These are phyloP conservation scores for Alviniconcha marisindica DNA, from an alignment of 1,140 invertebrate species.

Conservation along the genomic window DNA sequence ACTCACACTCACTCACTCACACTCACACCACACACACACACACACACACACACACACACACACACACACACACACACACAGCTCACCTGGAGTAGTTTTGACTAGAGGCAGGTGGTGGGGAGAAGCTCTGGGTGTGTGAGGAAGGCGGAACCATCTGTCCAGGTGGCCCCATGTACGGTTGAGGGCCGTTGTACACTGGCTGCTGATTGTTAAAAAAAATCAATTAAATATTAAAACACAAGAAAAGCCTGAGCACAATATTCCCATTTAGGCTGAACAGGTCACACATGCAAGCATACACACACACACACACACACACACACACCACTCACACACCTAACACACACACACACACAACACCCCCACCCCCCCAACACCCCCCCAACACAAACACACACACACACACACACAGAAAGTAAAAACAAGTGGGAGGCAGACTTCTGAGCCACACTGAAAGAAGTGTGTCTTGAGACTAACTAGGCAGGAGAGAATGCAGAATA, in stretches of 20 bases:
- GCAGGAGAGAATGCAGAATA: no score
- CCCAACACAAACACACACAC: background rate
- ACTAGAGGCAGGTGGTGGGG: constrained; percentile 15
- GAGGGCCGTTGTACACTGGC: constrained; percentile 27
- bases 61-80: background rate
- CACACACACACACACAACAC: background rate
- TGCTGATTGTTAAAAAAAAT: background rate
- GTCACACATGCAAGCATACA: background rate
- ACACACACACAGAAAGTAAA: no score
- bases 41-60: background rate
- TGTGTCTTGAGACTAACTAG: no score
- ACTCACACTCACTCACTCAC: background rate
- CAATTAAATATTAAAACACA: background rate
- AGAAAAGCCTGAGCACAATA: background rate
- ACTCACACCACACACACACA: background rate
- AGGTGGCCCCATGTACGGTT: constrained; percentile 20
- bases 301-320: background rate
- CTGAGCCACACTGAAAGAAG: no score
- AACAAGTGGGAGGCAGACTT: no score
- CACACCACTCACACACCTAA: background rate
- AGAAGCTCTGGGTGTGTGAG: background rate
- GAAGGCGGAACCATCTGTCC: constrained; percentile 14
- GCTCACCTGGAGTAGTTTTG: constrained; percentile 37
- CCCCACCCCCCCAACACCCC: background rate
- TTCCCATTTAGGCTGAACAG: background rate